Conservation (phyloP, 2,888 invertebrate genomes). For the Cremastinae sp. region DNA sequence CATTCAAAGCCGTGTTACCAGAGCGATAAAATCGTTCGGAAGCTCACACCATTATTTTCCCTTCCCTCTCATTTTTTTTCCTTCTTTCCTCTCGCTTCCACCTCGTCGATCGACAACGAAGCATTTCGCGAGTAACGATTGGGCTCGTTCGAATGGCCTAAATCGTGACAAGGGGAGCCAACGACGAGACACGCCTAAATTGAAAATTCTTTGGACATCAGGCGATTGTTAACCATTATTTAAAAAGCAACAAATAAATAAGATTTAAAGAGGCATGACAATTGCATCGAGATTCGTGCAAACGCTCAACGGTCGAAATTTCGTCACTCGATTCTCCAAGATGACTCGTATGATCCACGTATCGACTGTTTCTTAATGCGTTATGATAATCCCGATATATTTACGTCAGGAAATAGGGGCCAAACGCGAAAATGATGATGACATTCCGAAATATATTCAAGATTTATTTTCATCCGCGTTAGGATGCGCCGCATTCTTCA, state of each 20-base stretch:
- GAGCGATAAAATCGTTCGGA: conserved; percentile 18
- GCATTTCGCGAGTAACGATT: no score
- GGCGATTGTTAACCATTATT: neutral
- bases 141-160: conserved; percentile 1
- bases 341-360: conserved; percentile 16
- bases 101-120: no score
- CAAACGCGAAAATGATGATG: conserved; percentile 22
- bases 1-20: conserved; percentile 1
- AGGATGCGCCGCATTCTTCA: no score
- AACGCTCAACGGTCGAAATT: conserved; percentile 1
- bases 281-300: conserved; percentile 2
- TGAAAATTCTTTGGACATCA: neutral
- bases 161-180: neutral
- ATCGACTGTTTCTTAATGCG: neutral
- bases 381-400: conserved; percentile 16
- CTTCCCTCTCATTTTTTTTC: no score
- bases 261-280: conserved; percentile 9
- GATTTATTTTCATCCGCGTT: conserved; percentile 11
- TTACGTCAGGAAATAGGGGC: conserved; percentile 1
- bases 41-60: neutral
- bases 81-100: neutral
- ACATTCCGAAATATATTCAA: conserved; percentile 12
- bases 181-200: conserved; percentile 2
- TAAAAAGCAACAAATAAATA: neutral
- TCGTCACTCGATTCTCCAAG: conserved; percentile 16